Percentiles rank a stretch among this genome's conserved stretches.
Conservation (phyloP, 2,113 vertebrate species). For the Podarcis muralis region DNA sequence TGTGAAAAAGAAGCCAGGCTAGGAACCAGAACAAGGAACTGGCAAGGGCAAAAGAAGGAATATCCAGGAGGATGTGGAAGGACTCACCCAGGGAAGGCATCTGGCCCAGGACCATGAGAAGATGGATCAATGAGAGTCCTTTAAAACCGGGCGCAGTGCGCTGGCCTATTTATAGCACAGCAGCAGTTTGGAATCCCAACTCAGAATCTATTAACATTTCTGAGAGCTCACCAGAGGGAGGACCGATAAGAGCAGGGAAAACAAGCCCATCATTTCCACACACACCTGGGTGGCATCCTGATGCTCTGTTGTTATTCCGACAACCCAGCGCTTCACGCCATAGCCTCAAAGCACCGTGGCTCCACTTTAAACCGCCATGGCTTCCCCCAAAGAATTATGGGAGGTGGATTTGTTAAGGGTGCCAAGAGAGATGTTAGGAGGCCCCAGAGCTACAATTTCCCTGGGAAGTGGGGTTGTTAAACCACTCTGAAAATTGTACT, state of each 20-base stretch:
- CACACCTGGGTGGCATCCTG: background rate
- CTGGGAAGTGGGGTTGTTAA: too few relatives aligned
- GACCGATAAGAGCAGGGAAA: background rate
- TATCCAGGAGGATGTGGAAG: background rate
- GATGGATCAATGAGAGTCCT: conserved; percentile 44
- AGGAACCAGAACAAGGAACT: background rate
- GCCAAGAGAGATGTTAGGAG: too few relatives aligned
- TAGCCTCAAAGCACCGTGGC: too few relatives aligned
- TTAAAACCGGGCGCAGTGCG: conserved; percentile 31
- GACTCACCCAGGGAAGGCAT: fast-evolving
- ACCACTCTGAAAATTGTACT: too few relatives aligned
- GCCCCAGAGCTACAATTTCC: too few relatives aligned
- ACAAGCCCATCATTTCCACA: conserved; percentile 4
- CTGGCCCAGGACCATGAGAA: background rate
- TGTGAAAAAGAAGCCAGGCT: too few relatives aligned
- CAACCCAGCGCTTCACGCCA: background rate
- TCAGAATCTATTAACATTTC: conserved; percentile 64
- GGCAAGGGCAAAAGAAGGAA: background rate
- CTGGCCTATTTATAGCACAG: conserved; percentile 64
- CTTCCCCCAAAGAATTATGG: too few relatives aligned
- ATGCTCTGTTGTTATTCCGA: background rate
- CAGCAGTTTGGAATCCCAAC: conserved; percentile 52
- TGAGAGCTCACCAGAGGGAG: conserved; percentile 19
- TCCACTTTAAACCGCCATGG: too few relatives aligned
- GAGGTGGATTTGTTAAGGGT: too few relatives aligned